These are phyloP conservation scores for Nephrotoma guestfalica DNA, from an alignment of 2,888 invertebrate species.

Conservation along the genomic window DNA sequence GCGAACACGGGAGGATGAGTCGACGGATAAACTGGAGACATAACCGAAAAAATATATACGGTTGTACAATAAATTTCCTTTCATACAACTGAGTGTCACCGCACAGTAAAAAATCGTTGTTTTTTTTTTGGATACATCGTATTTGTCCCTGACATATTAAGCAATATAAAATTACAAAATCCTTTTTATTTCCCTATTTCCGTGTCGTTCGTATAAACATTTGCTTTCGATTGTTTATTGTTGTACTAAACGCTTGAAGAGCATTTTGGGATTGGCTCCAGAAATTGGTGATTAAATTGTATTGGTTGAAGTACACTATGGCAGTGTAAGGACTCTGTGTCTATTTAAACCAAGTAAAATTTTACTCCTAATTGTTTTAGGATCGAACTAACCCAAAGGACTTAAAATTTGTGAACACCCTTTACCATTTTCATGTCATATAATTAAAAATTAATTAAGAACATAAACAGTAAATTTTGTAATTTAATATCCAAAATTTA, in stretches of 20 bases:
- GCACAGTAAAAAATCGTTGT: not conserved
- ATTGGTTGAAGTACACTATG: not conserved
- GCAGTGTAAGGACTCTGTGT: too few relatives aligned
- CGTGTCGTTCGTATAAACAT: not conserved
- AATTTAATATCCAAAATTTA: not conserved
- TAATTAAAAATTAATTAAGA: not conserved
- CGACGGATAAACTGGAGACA: not conserved
- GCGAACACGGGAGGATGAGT: not conserved
- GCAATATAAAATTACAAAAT: not conserved
- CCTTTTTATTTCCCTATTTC: not conserved
- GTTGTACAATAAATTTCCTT: not conserved
- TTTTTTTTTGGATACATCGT: not conserved
- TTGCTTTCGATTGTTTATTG: not conserved
- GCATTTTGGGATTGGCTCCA: not conserved
- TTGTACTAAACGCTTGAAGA: not conserved
- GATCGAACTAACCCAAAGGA: not conserved
- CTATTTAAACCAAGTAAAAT: not conserved
- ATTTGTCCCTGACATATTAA: not conserved
- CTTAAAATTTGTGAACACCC: not conserved
- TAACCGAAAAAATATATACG: not conserved
- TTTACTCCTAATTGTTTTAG: not conserved
- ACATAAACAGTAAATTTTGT: not conserved
- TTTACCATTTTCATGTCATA: not conserved
- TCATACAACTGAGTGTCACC: not conserved
- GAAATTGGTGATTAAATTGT: not conserved